Percentiles rank a stretch among this genome's conserved stretches.
Conservation (phyloP, 1,140 invertebrate genomes). For the Neodiprion fabricii region DNA sequence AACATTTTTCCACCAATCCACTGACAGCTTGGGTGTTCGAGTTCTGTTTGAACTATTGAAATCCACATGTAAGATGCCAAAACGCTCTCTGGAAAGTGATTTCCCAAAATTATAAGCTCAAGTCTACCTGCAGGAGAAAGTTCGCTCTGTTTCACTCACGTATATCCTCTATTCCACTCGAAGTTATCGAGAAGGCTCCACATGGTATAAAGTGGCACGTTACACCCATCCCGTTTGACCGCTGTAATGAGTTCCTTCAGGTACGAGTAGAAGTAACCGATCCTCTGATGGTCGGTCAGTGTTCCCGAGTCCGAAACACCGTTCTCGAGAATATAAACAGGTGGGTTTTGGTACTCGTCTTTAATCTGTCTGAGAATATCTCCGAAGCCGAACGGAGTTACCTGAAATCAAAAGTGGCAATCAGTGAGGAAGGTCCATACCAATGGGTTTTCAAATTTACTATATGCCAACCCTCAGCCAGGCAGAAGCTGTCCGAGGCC, state of each 20-base stretch:
- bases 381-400: conserved; percentile 72
- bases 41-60: conserved; percentile 54
- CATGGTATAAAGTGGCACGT: conserved; percentile 40
- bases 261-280: conserved; percentile 65
- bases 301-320: conserved; percentile 56
- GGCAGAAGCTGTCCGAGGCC: conserved; percentile 35
- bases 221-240: conserved; percentile 69
- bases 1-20: conserved; percentile 21
- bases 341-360: conserved; percentile 70
- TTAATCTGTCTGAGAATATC: conserved; percentile 73
- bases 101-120: too few relatives aligned
- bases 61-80: conserved; percentile 61
- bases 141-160: conserved; percentile 59
- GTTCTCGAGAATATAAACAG: conserved; percentile 79
- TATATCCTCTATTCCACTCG: conserved; percentile 75
- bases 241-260: conserved; percentile 71
- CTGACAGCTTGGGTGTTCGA: conserved; percentile 36
- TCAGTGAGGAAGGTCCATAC: too few relatives aligned
- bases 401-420: conserved; percentile 26
- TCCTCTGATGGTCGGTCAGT: conserved; percentile 36
- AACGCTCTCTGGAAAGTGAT: conserved; percentile 49
- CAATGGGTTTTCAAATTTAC: not conserved
- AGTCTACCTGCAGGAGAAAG: not conserved
- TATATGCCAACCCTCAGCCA: conserved; percentile 50
- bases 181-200: conserved; percentile 85